Conservation (phyloP, 2,113 vertebrate genomes). For the Heterocephalus glaber region DNA sequence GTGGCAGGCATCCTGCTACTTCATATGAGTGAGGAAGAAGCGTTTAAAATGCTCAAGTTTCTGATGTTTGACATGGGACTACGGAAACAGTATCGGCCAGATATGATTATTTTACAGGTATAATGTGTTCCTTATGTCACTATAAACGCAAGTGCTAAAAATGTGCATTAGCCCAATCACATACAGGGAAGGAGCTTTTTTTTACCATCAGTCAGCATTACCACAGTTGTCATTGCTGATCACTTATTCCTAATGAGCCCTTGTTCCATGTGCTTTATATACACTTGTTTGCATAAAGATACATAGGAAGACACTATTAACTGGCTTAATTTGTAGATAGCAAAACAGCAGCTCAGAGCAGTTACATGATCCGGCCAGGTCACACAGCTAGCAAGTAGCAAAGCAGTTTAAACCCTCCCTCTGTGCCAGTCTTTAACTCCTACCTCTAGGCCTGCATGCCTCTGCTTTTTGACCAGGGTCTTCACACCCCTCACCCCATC, state of each 20-base stretch:
- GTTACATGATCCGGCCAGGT: background rate
- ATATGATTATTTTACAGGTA: constrained; percentile 92
- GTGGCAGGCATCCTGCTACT: constrained; percentile 89
- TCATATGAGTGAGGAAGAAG: constrained; percentile 91
- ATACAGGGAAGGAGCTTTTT: background rate
- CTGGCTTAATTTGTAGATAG: background rate
- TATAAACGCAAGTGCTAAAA: background rate
- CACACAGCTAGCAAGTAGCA: background rate
- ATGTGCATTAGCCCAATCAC: background rate
- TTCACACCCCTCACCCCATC: background rate
- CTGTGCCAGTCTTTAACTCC: background rate
- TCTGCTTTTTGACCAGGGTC: background rate
- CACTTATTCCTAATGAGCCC: background rate
- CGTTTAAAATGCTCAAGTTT: constrained; percentile 89
- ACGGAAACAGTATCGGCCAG: constrained; percentile 89
- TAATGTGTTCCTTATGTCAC: background rate
- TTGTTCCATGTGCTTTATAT: background rate
- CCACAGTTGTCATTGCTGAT: background rate
- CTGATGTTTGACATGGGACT: constrained; percentile 90
- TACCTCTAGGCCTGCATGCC: background rate
- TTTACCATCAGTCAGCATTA: background rate
- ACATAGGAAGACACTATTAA: background rate
- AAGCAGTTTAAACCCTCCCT: background rate
- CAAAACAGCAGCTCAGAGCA: background rate
- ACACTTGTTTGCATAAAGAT: background rate